Base-by-base conservation (phyloP, 2,797 vertebrate species). In the Taeniopygia guttata region DNA sequence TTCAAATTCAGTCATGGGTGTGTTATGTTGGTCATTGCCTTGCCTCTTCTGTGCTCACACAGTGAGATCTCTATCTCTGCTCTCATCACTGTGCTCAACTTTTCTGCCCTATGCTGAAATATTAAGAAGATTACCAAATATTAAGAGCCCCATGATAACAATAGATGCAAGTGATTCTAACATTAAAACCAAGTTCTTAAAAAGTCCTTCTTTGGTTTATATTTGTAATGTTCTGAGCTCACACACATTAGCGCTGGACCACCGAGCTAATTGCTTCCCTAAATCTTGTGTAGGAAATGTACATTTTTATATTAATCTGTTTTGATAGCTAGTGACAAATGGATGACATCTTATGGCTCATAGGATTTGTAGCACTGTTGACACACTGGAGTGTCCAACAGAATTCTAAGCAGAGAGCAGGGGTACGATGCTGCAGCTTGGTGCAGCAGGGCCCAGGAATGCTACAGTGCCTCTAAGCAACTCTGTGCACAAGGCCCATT, bases 11-110 rank as follows among this genome's bases (percentile, higher is more conserved):
- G 11, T 52, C 17, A 40, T 18, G 13, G 27, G 2, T 70, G 7
- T 73, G n/a, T 51, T 52, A 42, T 43, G 7, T 13, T 59, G 3
- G 10, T 67, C 0, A 2, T 38, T 91, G 62, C 14, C 18, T 51
- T 83, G 29, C 13, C 42, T 63, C 9, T 26, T 49, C 58, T 86
- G n/a, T 38, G 45, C 29, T 84, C 13, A 55, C 17, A 32, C 1
- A 32, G 25, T 56, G 59, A 78, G 23, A 14, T n/a, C 6, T 42
- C 38, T 54, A 27, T 75, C 63, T 92, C 62, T 77, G 30, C 23
- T 81, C 7, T 74, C 26, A 51, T 64, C 0, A 1, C 10, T 1
- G 1, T n/a, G 18, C 10, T 74, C 5, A 60, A 10, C 19, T 85
- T 78, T 85, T 83, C 40, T 32, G 63, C 49, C 38, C 67, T 23